Conservation (phyloP, 1,140 invertebrate genomes). For the Aphelenchoides avenae region DNA sequence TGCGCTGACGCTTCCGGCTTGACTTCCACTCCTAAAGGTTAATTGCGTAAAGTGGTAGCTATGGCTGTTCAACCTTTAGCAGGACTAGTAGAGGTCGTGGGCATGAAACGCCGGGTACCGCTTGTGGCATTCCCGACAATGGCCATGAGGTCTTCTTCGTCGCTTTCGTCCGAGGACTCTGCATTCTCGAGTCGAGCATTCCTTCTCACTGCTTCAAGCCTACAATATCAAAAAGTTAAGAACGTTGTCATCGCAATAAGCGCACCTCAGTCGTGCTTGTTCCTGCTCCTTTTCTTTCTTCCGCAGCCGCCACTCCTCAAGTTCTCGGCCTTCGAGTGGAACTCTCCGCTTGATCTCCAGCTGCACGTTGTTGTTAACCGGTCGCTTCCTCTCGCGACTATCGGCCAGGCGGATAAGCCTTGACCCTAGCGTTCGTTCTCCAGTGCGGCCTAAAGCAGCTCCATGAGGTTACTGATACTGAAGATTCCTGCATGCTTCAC, state of each 20-base stretch:
- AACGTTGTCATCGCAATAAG: constrained; percentile 1
- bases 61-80: no score
- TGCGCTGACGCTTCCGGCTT: constrained; percentile 20
- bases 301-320: constrained; percentile 78
- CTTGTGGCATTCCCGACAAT: no score
- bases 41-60: no score
- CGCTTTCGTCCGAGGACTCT: constrained; percentile 59
- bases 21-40: constrained; percentile 22
- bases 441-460: constrained; percentile 45
- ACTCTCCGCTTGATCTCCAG: constrained; percentile 61
- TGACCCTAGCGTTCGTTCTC: constrained; percentile 48
- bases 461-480: no score
- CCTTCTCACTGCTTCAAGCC: constrained; percentile 42
- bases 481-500: no score
- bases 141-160: constrained; percentile 42
- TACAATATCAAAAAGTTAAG: constrained; percentile 15
- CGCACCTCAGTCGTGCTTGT: constrained; percentile 53
- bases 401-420: constrained; percentile 54
- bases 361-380: constrained; percentile 24
- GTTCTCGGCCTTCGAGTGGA: constrained; percentile 81
- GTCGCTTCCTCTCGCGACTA: constrained; percentile 31
- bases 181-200: constrained; percentile 48
- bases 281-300: constrained; percentile 60
- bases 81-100: no score
- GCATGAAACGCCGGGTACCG: no score